These are phyloP conservation scores for Torymus auratus DNA, from an alignment of 2,888 invertebrate genomes.

Conservation along the genomic window DNA sequence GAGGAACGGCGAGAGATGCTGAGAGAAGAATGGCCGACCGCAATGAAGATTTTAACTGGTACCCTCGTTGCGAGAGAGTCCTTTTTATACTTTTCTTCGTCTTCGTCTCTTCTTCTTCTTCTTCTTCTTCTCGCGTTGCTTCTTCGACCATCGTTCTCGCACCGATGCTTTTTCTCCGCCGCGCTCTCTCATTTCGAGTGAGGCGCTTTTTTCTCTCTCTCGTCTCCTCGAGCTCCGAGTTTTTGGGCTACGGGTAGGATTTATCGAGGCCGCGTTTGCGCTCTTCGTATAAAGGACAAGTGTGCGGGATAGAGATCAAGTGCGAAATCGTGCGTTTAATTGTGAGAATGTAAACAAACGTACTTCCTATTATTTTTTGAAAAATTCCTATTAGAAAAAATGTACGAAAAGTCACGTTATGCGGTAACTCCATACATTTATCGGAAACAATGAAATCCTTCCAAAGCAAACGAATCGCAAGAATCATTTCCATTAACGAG, in stretches of 20 bases:
- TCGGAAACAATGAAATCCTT: too few relatives aligned
- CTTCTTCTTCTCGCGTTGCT: conserved; percentile 41
- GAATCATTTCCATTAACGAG: background rate
- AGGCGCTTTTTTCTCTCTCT: conserved; percentile 11
- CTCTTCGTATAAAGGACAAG: conserved; percentile 14
- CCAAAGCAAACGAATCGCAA: too few relatives aligned
- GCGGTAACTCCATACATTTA: too few relatives aligned
- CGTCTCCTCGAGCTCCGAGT: conserved; percentile 27
- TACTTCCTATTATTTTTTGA: too few relatives aligned
- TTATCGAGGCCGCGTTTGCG: conserved; percentile 57
- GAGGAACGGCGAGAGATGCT: conserved; percentile 53
- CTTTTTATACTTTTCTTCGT: conserved; percentile 58
- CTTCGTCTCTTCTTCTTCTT: conserved; percentile 43
- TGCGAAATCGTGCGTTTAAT: conserved; percentile 9
- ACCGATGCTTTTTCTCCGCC: conserved; percentile 15
- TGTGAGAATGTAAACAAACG: conserved; percentile 26
- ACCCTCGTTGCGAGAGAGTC: conserved; percentile 63
- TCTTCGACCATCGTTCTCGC: background rate
- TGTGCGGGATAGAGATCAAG: conserved; percentile 14
- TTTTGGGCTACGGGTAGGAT: conserved; percentile 44
- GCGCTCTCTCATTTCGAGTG: conserved; percentile 40
- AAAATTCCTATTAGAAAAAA: too few relatives aligned
- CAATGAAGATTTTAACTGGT: conserved; percentile 75
- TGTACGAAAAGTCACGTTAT: too few relatives aligned
- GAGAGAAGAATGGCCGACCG: conserved; percentile 72